phyloP scores from a whole-genome alignment of 2,797 vertebrate species.

The Gadopsis marmoratus region DNA sequence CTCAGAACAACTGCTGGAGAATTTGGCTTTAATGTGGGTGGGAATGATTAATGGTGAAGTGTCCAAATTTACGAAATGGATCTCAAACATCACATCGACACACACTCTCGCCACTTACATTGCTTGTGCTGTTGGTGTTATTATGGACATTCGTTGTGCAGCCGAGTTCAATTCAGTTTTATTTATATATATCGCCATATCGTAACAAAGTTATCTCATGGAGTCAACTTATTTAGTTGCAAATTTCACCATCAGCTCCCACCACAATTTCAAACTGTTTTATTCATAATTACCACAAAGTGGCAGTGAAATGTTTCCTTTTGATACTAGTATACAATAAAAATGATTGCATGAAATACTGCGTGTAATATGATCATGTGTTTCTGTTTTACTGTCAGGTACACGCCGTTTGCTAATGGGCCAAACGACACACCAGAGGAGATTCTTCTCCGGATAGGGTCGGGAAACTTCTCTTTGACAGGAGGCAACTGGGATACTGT shows the following conservation, averaged over 20 bases:
- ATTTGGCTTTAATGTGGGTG: background rate
- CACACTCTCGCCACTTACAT: background rate
- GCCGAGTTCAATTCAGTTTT: too few relatives aligned
- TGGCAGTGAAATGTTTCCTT: background rate
- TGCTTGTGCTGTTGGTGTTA: background rate
- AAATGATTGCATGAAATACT: background rate
- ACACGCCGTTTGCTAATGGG: constrained; percentile 97
- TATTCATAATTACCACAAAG: background rate
- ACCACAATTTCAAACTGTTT: background rate
- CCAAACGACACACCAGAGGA: constrained; percentile 98
- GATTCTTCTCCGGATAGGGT: constrained; percentile 95
- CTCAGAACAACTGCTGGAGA: background rate
- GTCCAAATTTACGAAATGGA: background rate
- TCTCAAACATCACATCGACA: background rate
- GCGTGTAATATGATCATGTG: background rate
- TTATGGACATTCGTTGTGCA: background rate
- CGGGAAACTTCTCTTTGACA: constrained; percentile 95
- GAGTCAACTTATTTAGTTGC: background rate
- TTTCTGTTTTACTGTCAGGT: constrained; percentile 79
- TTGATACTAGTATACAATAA: background rate
- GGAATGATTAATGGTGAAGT: constrained; percentile 8
- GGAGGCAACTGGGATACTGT: constrained; percentile 98
- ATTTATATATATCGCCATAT: too few relatives aligned
- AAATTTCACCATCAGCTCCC: background rate
- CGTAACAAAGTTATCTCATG: too few relatives aligned